Base-by-base conservation (phyloP, 2,797 vertebrate genomes). In the Ceryle rudis region DNA sequence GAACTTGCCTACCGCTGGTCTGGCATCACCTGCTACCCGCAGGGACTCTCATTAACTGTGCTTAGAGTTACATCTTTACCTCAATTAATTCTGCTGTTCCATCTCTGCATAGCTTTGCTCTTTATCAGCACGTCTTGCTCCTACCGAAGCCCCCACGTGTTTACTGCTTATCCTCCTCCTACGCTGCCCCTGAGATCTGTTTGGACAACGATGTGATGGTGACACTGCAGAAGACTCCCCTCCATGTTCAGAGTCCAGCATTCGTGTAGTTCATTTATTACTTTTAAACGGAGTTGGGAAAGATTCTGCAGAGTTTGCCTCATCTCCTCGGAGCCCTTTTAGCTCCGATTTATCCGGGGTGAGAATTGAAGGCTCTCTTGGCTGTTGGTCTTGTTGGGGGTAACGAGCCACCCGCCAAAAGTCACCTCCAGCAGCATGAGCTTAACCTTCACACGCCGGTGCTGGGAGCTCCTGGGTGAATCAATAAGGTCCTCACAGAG, bases 281-380 rank as follows among this genome's bases (percentile, higher is more conserved):
- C 17, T 33, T 67, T 33, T 37, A 49, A 62, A 69, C 37, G 52
- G 67, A 55, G 29, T 1, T 35, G 14, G 51, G 35, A 19, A 70
- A 14, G 57, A 70, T 37, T 35, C 62, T n/a, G 14, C 29, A 22
- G 29, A 55, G n/a, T 28, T 26, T 1, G 0, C 20, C 57, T 39
- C 41, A 14, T 12, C 29, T 74, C 69, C 62, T 26, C 17, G 51
- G 46, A 70, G 51, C 9, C 41, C 29, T 31, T 65, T 83, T 37
- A 39, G 49, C n/a, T 11, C n/a, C 2, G n/a, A 44, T 41, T 20
- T 31, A 23, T 2, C 18, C 0, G 1, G 16, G 44, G 44, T 21
- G 39, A 78, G 54, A 51, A 31, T 28, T 1, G 16, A 58, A 49
- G 41, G 57, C 7, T 33, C 41, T 74, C 31, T 39, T 10, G 4